Conservation (phyloP, 2,888 invertebrate species). For the Cataglyphis rosenhaueri region DNA sequence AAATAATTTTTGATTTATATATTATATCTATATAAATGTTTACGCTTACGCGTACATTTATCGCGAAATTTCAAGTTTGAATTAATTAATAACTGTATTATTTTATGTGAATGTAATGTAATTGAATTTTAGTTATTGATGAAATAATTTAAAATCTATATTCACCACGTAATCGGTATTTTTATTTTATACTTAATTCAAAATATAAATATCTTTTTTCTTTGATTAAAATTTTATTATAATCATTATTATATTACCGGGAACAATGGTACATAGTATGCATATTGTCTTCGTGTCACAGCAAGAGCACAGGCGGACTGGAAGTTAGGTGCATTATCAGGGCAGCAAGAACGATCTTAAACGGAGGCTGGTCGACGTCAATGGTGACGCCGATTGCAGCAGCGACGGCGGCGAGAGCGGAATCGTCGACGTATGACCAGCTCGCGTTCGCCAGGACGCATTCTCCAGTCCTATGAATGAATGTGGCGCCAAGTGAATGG, state of each 20-base stretch:
- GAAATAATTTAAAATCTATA: not conserved
- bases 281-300: constrained; percentile 15
- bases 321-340: constrained; percentile 36
- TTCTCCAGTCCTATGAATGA: constrained; percentile 81
- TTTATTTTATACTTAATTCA: constrained; percentile 2
- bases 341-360: constrained; percentile 27
- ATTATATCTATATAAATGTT: too few relatives aligned
- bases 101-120: not conserved
- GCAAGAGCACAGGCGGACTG: constrained; percentile 16
- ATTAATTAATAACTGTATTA: not conserved
- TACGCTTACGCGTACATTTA: constrained; percentile 24
- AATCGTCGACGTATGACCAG: constrained; percentile 26
- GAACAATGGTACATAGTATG: constrained; percentile 24
- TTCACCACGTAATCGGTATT: not conserved
- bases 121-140: not conserved
- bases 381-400: constrained; percentile 51
- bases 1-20: not conserved
- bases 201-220: not conserved
- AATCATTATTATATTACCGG: constrained; percentile 15
- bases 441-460: constrained; percentile 51
- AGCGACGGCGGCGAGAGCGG: constrained; percentile 30
- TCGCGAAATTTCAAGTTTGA: constrained; percentile 14
- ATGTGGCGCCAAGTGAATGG: constrained; percentile 86
- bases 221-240: constrained; percentile 20
- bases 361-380: constrained; percentile 36